Conservation (phyloP, 2,888 invertebrate species). For the Oscheius sp. region DNA sequence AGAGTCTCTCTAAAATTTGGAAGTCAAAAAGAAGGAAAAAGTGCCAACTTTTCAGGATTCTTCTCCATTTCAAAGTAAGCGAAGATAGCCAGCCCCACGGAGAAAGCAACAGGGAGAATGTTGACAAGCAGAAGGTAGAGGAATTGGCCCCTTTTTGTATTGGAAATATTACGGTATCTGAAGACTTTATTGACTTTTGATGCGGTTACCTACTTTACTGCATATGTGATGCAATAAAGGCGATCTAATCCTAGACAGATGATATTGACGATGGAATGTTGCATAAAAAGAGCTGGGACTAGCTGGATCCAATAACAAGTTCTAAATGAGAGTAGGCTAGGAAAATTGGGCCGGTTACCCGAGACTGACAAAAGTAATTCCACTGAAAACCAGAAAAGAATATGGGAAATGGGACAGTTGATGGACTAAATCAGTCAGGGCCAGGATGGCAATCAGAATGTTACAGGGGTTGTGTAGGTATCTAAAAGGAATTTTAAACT, state of each 20-base stretch:
- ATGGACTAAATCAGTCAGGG: slow-evolving; percentile 15
- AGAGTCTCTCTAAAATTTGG: background rate
- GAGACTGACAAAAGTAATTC: slow-evolving; percentile 11
- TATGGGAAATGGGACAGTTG: slow-evolving; percentile 22
- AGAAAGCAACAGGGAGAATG: background rate
- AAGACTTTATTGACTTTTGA: background rate
- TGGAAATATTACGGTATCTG: slow-evolving; percentile 4
- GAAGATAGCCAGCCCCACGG: background rate
- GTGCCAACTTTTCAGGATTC: too few species aligned
- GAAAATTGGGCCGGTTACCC: background rate
- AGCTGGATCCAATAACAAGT: slow-evolving; percentile 23
- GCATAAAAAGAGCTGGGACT: slow-evolving; percentile 18
- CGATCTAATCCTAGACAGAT: slow-evolving; percentile 17
- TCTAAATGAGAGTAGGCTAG: background rate
- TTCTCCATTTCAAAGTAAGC: background rate
- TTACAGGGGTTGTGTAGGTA: slow-evolving; percentile 17
- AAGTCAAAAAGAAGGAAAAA: too few species aligned
- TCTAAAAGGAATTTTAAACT: background rate
- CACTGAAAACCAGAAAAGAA: slow-evolving; percentile 12
- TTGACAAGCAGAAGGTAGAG: slow-evolving; percentile 2
- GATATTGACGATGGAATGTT: slow-evolving; percentile 17
- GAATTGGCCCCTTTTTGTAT: background rate
- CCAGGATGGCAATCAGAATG: slow-evolving; percentile 22
- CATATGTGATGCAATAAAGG: slow-evolving; percentile 7
- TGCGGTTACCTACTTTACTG: background rate